These are phyloP conservation scores for Trachelus tabidus DNA, from an alignment of 2,888 invertebrate species.

Conservation along the genomic window DNA sequence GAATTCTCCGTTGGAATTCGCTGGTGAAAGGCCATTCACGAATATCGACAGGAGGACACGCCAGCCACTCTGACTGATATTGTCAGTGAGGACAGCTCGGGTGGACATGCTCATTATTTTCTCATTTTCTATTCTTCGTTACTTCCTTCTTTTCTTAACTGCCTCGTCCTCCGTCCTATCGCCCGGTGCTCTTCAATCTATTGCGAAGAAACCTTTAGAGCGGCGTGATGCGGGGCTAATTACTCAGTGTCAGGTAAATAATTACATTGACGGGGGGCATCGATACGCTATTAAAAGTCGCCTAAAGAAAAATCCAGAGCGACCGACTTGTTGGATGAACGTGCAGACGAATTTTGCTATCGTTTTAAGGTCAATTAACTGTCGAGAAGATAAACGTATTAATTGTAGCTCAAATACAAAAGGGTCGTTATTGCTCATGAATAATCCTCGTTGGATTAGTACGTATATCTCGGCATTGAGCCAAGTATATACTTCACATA, in stretches of 20 bases:
- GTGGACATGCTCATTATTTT: neutral
- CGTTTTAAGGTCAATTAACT: neutral
- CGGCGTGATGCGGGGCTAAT: neutral
- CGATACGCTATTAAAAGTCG: neutral
- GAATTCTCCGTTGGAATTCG: neutral
- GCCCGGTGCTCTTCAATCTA: neutral
- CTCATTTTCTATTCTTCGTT: neutral
- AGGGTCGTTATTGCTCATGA: neutral
- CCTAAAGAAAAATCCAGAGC: neutral
- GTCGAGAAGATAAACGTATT: neutral
- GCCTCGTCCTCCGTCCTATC: neutral
- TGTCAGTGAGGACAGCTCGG: neutral
- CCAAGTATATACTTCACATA: neutral
- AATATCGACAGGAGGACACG: neutral
- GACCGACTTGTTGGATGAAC: neutral
- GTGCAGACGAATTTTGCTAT: neutral
- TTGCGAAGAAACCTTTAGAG: neutral
- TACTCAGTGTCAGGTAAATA: neutral
- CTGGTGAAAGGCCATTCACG: neutral
- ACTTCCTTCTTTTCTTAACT: neutral
- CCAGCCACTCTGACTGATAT: neutral
- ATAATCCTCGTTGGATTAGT: neutral
- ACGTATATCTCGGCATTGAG: neutral
- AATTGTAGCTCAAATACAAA: neutral
- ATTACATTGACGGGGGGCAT: neutral